Conservation (phyloP, 2,888 invertebrate genomes). For the Julus scandinavius region DNA sequence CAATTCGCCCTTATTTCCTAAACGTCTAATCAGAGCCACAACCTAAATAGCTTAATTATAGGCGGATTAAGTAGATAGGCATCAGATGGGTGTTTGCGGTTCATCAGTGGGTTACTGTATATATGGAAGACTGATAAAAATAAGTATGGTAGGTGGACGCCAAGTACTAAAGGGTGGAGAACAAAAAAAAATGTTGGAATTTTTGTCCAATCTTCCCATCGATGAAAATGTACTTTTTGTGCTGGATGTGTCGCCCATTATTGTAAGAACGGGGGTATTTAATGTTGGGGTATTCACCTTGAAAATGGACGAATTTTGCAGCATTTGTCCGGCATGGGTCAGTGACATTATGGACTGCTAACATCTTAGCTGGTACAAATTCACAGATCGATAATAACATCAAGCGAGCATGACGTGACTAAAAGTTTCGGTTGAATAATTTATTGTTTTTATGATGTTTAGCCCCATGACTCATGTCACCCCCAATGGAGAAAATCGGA, state of each 20-base stretch:
- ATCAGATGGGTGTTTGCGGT: conserved; percentile 26
- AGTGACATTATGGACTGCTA: background rate
- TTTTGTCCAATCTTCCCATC: background rate
- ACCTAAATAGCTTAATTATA: conserved; percentile 33
- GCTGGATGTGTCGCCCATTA: conserved; percentile 12
- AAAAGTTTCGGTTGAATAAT: background rate
- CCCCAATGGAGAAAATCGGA: background rate
- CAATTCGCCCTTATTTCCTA: conserved; percentile 33
- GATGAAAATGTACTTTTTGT: background rate
- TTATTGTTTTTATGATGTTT: background rate
- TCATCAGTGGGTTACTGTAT: conserved; percentile 33
- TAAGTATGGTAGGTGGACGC: conserved; percentile 1
- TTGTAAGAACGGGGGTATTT: background rate
- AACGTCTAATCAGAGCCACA: conserved; percentile 33
- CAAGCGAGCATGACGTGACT: background rate
- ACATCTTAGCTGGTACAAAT: background rate
- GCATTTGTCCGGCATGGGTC: background rate
- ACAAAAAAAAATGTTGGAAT: background rate
- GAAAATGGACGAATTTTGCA: background rate
- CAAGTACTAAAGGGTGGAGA: conserved; percentile 26
- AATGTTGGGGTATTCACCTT: conserved; percentile 6
- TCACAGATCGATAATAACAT: conserved; percentile 25
- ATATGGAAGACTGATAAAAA: conserved; percentile 10
- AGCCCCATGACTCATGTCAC: background rate
- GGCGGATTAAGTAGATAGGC: conserved; percentile 26